These are phyloP conservation scores for Leucoma salicis DNA, from an alignment of 2,888 invertebrate genomes.

Conservation along the genomic window DNA sequence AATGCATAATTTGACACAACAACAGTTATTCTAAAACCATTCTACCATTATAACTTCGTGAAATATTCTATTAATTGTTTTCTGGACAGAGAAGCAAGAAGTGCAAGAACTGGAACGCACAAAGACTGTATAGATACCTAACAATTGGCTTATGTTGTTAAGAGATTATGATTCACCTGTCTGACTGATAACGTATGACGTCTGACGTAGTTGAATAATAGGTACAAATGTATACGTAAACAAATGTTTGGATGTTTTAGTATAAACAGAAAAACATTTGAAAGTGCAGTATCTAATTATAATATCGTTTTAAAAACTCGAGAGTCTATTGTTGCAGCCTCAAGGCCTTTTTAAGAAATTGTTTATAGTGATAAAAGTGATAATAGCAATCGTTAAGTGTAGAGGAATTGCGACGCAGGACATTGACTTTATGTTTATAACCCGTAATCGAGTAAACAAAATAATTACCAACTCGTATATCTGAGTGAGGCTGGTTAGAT, in stretches of 20 bases:
- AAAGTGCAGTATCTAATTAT: no score
- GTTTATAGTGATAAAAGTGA: neutral
- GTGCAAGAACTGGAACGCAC: slow-evolving; percentile 18
- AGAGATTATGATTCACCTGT: slow-evolving; percentile 42
- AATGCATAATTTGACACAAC: slow-evolving; percentile 3
- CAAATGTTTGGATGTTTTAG: neutral
- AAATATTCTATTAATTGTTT: slow-evolving; percentile 1
- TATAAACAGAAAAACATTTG: neutral
- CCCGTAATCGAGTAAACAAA: slow-evolving; percentile 38
- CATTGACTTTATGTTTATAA: slow-evolving; percentile 40
- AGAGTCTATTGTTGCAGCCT: no score
- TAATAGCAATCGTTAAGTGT: neutral
- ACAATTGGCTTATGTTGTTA: slow-evolving; percentile 39
- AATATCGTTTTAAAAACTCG: no score
- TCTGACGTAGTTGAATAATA: slow-evolving; percentile 31
- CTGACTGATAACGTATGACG: slow-evolving; percentile 45
- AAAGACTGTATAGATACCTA: slow-evolving; percentile 28
- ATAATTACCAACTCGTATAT: slow-evolving; percentile 30
- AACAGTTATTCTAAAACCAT: slow-evolving; percentile 4
- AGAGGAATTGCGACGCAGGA: slow-evolving; percentile 17
- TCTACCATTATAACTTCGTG: slow-evolving; percentile 5
- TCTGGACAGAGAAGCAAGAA: neutral
- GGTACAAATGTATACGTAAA: neutral
- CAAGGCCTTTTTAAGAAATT: no score
- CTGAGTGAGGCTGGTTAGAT: slow-evolving; percentile 23